Evolutionary conservation across 2,888 invertebrate species (phyloP), one percentile per base, ranked within the genome.

Genomic region (Eretmocerus hayati): DNA sequence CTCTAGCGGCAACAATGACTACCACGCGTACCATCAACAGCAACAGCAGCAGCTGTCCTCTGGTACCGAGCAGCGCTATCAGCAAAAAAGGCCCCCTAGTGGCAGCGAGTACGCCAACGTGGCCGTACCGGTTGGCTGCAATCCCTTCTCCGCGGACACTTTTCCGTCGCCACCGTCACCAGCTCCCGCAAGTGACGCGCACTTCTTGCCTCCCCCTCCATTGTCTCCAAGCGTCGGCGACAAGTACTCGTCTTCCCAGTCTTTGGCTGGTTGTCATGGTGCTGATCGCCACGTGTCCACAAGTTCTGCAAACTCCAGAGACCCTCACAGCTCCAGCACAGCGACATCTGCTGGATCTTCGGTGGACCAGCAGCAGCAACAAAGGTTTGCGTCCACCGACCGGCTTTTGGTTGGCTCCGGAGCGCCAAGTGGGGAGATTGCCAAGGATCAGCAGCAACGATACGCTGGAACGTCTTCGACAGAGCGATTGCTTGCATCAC

Each of bases 131-230:
- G 53, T 42, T 33, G 22, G 41, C 43, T 26, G n/a, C 13, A 50
- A 48, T 40, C 58, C 62, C n/a, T 67, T 70, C 75, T 77, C 77
- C 67, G 75, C 78, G 70, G 71, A 75, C 57, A 75, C 75, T 50
- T 74, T 77, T 66, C 77, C 77, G 53, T 69, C 69, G 32, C 78
- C 78, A 46, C 78, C 79, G 20, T 77, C 77, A 42, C 78, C 78
- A 46, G 78, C 78, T 47, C 78, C 78, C 16, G 73, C 76, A 31
- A 74, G 72, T 62, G 77, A 77, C 59, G 77, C 77, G 59, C 69
- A 75, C 41, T 77, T 75, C 62, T 79, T 81, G 58, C 81, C 81
- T 42, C 76, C 77, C 61, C 81, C 83, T 61, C 81, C 81, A 65
- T 72, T 82, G 62, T 80, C 81, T 63, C 81, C 81, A 68, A 77